Conservation (phyloP, 2,888 invertebrate genomes). For the Harmothoe impar region DNA sequence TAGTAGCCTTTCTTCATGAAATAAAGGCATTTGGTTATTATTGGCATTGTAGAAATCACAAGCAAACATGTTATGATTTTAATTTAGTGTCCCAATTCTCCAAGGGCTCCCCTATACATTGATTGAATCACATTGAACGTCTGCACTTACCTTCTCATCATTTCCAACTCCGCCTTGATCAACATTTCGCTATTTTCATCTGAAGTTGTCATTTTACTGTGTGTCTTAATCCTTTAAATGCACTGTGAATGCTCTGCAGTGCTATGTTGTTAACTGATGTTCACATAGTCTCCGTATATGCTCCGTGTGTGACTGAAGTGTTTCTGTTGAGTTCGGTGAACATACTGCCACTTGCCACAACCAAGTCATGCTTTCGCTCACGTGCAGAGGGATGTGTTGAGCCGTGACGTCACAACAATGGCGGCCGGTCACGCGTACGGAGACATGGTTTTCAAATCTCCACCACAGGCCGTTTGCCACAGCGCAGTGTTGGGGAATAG, state of each 20-base stretch:
- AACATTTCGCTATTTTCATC: background rate
- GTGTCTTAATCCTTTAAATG: no score
- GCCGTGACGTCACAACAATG: constrained; percentile 19
- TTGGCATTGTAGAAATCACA: no score
- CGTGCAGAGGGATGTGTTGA: background rate
- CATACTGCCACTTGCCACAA: background rate
- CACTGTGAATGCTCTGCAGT: no score
- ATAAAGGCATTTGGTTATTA: no score
- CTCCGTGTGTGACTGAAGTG: background rate
- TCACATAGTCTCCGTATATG: background rate
- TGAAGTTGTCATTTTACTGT: no score
- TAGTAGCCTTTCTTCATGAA: no score
- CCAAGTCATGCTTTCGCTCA: constrained; percentile 43
- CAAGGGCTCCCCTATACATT: no score
- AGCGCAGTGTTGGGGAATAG: background rate
- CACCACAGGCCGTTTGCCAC: background rate
- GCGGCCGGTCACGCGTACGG: constrained; percentile 15
- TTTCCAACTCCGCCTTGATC: background rate
- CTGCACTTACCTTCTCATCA: background rate
- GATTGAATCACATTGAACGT: no score
- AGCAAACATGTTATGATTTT: no score
- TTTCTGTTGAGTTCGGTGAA: background rate
- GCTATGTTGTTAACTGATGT: background rate
- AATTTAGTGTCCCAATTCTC: no score
- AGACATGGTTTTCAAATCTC: background rate